Base-by-base conservation (phyloP, 2,888 invertebrate species). In the Miltochrista miniata region DNA sequence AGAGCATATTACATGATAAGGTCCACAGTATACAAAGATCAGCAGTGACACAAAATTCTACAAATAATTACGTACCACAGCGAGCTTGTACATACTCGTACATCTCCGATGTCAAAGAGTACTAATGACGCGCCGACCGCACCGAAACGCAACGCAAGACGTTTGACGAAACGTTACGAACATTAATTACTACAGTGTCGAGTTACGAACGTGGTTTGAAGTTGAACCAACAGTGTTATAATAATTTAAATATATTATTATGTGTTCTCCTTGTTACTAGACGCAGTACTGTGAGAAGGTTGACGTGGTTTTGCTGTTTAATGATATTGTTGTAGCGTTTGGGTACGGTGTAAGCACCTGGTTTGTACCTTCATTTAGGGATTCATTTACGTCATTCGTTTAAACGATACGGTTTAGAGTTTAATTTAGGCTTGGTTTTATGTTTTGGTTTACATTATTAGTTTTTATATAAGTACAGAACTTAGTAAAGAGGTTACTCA, bases 91-190 rank as follows among this genome's bases (percentile, higher is more conserved):
- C 31, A 34, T 7, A 30, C 36, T 11, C 18, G n/a, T 24, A 5
- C 3, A 24, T 39, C 47, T 53, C 52, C 24, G 41, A 13, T 53
- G 45, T 53, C 52, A 53, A 48, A 53, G 52, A 29, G 44, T 33
- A 33, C 40, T 53, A 53, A 53, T 53, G 52, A 53, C 36, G 46
- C 44, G 34, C 12, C 45, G 44, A 44, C 50, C 43, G 47, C 54
- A 47, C 35, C 34, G 68, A 63, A 72, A 70, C 66, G 54, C 57
- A 66, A 76, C 71, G 69, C 51, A 63, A 49, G 58, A 74, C 18
- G 18, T 24, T 24, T 24, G 18, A 24, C 18, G 18, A 24, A 24
- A 24, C 5, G 18, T 51, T 53, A 37, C 54, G 24, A 34, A 11
- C 45, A 52, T 48, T 67, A 56, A 67, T 57, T 51, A 54, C 48